These are phyloP conservation scores for Siderastrea radians DNA, from an alignment of 92 coral and sea anemone genomes.

Conservation along the genomic window DNA sequence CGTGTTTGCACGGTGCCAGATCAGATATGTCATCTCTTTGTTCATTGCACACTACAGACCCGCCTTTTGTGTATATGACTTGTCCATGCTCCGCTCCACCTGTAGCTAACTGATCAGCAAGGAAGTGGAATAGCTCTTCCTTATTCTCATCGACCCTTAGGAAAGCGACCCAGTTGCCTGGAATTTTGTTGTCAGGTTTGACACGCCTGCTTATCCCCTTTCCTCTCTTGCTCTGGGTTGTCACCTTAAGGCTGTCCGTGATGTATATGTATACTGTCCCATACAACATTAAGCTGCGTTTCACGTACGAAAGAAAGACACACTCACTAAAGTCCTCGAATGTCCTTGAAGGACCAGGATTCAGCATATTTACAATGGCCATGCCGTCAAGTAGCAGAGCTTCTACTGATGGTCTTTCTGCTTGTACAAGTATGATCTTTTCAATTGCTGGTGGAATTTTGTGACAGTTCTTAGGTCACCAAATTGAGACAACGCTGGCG, in stretches of 20 bases:
- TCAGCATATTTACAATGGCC: constrained; percentile 74
- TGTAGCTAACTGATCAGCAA: constrained; percentile 41
- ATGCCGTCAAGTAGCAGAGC: constrained; percentile 67
- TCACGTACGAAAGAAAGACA: constrained; percentile 61
- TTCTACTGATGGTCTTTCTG: constrained; percentile 60
- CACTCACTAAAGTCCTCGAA: constrained; percentile 67
- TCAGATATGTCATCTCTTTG: constrained; percentile 49
- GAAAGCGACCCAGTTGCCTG: constrained; percentile 74
- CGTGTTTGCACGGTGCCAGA: too few relatives aligned
- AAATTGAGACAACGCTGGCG: constrained; percentile 66
- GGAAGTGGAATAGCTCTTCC: constrained; percentile 61
- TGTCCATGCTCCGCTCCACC: constrained; percentile 19
- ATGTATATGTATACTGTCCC: too few relatives aligned
- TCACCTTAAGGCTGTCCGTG: too few relatives aligned
- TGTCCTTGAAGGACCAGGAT: constrained; percentile 73
- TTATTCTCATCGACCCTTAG: constrained; percentile 66
- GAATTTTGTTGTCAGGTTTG: constrained; percentile 61
- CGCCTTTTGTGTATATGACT: constrained; percentile 53
- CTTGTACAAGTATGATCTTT: constrained; percentile 58
- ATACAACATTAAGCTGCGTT: background rate
- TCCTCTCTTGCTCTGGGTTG: too few relatives aligned
- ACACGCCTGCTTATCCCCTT: constrained; percentile 69
- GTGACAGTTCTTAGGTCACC: constrained; percentile 71
- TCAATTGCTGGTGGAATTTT: constrained; percentile 73
- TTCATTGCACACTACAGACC: constrained; percentile 42